These are phyloP conservation scores for Lytechinus variegatus DNA, from an alignment of 35 echinoderm and acorn worm genomes.

Conservation along the genomic window DNA sequence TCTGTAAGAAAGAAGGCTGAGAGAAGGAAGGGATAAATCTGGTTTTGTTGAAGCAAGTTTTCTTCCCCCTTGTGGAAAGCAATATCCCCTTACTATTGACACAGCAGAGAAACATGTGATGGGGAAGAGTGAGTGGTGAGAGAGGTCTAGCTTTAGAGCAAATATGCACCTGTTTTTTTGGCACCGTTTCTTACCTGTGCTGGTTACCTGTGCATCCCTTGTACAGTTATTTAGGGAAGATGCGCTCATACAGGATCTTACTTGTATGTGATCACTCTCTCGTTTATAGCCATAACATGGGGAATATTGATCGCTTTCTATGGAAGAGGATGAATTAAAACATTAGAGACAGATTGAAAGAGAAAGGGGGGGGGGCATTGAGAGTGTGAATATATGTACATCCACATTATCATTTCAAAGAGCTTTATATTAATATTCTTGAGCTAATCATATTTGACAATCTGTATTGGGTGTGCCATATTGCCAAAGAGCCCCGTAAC, in stretches of 20 bases:
- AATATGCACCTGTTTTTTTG: constrained; percentile 29
- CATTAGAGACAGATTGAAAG: neutral
- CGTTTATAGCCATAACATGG: neutral
- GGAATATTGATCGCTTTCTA: neutral
- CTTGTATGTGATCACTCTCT: neutral
- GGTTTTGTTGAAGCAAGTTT: neutral
- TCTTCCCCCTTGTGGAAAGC: neutral
- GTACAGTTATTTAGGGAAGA: neutral
- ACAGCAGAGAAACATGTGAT: constrained; percentile 1
- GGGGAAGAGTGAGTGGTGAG: neutral
- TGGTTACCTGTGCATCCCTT: neutral
- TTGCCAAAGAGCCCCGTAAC: neutral
- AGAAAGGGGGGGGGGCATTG: neutral
- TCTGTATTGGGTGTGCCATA: neutral
- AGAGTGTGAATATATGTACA: neutral
- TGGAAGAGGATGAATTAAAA: neutral
- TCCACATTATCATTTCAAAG: too few species aligned
- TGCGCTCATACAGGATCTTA: neutral
- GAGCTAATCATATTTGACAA: neutral
- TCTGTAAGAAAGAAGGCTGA: neutral
- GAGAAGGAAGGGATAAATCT: neutral
- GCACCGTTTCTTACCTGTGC: neutral
- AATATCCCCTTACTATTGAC: constrained; percentile 13
- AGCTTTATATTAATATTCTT: too few species aligned
- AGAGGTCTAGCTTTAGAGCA: constrained; percentile 11